Evolutionary conservation across 2,113 vertebrate species (phyloP).

Genomic region (Ciconia boyciana): DNA sequence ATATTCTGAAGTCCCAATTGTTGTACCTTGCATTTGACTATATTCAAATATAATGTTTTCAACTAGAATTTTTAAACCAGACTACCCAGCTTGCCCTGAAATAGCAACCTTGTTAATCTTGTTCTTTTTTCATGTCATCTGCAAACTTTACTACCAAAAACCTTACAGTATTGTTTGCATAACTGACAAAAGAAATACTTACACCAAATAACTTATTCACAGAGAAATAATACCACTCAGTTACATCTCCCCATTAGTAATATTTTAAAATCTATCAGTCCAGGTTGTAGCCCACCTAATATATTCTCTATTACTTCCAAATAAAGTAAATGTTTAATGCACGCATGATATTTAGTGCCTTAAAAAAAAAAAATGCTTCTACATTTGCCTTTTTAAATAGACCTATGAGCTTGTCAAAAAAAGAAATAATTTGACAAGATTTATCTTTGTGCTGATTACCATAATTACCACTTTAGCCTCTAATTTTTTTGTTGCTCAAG

Average conservation of each 20-base stretch:
- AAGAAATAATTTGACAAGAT: background rate
- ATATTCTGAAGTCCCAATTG: background rate
- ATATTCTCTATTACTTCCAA: background rate
- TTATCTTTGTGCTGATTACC: background rate
- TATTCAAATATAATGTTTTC: background rate
- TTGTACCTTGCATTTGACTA: background rate
- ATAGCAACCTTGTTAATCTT: background rate
- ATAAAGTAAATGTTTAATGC: background rate
- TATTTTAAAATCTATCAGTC: background rate
- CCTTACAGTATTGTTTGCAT: background rate
- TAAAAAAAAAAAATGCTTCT: rapidly evolving
- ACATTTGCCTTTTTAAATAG: background rate
- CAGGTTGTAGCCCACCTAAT: background rate
- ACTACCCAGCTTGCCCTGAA: background rate
- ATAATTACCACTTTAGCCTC: background rate
- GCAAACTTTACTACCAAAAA: background rate
- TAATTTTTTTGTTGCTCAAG: background rate
- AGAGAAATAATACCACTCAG: background rate
- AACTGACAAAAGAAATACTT: background rate
- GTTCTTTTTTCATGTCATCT: background rate
- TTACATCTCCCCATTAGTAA: background rate
- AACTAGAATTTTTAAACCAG: background rate
- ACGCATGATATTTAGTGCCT: background rate
- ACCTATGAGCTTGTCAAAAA: background rate
- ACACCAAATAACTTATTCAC: background rate